Base-by-base conservation (phyloP, 2,797 vertebrate genomes). In the Artibeus lituratus region DNA sequence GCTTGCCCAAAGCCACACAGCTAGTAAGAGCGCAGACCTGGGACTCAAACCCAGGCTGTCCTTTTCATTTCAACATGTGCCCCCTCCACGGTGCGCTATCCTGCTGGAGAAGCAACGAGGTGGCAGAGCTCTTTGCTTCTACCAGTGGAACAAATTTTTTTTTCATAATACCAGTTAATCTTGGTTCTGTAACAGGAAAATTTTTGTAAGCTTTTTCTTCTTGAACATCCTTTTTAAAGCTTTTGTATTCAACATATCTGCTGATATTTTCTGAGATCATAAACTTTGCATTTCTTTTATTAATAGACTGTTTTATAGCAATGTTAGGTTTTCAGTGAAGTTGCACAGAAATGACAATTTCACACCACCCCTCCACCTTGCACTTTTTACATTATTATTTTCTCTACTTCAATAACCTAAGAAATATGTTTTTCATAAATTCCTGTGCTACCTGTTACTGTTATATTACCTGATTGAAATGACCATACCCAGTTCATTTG, bases 311-410 rank as follows among this genome's bases (percentile, higher is more conserved):
- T 67, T 70, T 91, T 57, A 87, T 47, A 89, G 74, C 55, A 47
- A 44, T 53, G 87, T 95, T 70, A 95, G 37, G 42, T 91, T 73
- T 94, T 76, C 2, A 21, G 44, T 32, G 80, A 96, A 94, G 90
- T 22, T 69, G 74, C 32, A 69, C 51, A 85, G 91, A 90, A 94
- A 42, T 83, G 51, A 76, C 10, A 74, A 70, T 72, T 90, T 51
- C 32, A 59, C 22, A 53, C 12, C 39, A 18, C 3, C 35, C 49
- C 14, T 14, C 21, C 55, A 72, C 14, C 67, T 77, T 87, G 24
- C 44, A 39, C 53, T 57, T 95, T 92, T 90, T 32, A 90, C 10
- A 19, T 53, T 24, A 65, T 47, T 70, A 37, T 59, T 90, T 90
- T 92, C 65, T 86, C 37, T 95, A 32, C 42, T 65, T 82, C 26